Percentiles rank a stretch among this genome's conserved stretches.
Evolutionary conservation across 2,797 vertebrate species (phyloP).

Genomic region (Gambelia wislizenii): DNA sequence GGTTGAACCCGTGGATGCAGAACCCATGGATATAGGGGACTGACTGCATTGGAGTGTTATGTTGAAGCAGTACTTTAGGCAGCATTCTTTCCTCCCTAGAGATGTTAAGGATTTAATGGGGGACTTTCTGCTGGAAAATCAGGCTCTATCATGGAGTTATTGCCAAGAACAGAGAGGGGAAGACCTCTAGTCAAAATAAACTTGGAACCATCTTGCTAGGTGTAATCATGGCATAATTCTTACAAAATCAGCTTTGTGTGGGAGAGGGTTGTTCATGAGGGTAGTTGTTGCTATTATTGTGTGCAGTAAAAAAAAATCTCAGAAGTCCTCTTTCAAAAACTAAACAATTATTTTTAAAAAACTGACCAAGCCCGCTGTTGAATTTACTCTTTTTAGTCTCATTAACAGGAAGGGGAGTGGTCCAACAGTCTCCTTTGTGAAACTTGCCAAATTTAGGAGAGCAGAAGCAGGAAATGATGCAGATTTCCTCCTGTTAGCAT

Average conservation of each 20-base stretch:
- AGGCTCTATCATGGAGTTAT: neutral
- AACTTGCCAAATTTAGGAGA: slow-evolving; percentile 73
- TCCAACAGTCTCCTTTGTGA: slow-evolving; percentile 66
- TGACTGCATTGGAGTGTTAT: no score
- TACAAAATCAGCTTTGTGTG: no score
- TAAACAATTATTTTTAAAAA: neutral
- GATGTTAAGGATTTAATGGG: no score
- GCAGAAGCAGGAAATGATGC: slow-evolving; percentile 84
- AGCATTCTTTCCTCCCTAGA: no score
- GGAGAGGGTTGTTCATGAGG: no score
- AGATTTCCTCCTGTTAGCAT: slow-evolving; percentile 80
- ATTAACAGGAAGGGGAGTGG: slow-evolving; percentile 79
- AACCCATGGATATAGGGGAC: no score
- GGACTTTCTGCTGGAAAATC: no score
- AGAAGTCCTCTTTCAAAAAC: slow-evolving; percentile 22
- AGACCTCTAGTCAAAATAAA: neutral
- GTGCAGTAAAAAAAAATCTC: accelerated
- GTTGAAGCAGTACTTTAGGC: no score
- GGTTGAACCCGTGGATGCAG: no score
- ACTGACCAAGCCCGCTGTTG: neutral
- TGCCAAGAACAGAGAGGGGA: neutral
- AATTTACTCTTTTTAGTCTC: neutral
- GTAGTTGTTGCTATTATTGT: neutral
- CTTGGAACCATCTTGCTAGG: neutral
- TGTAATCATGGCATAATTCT: neutral